These are phyloP conservation scores for Callyntrura sp. DNA, from an alignment of 2,888 invertebrate genomes.

Conservation along the genomic window DNA sequence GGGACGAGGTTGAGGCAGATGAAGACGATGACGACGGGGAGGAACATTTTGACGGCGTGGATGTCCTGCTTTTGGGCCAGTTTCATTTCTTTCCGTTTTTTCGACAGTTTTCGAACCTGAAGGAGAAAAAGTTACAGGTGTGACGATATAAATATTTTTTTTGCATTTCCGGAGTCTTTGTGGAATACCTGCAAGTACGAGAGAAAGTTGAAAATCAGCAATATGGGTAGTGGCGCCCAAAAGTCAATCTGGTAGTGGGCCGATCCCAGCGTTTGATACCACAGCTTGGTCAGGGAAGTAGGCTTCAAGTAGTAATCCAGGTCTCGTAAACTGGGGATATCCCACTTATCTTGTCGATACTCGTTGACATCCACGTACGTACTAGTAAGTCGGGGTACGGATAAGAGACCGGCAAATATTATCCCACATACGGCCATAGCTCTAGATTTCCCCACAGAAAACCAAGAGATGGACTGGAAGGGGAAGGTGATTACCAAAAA, in stretches of 20 bases:
- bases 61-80: neutral
- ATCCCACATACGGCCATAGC: neutral
- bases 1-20: slow-evolving; percentile 2
- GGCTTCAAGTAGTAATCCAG: slow-evolving; percentile 19
- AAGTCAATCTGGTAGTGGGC: slow-evolving; percentile 34
- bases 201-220: slow-evolving; percentile 33
- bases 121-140: neutral
- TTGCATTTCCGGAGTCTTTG: neutral
- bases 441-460: neutral
- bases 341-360: neutral
- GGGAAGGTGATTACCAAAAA: slow-evolving; percentile 7
- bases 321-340: neutral
- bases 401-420: neutral
- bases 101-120: neutral
- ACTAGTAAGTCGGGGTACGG: slow-evolving; percentile 30
- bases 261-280: neutral
- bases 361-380: neutral
- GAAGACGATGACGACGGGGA: neutral
- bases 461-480: neutral
- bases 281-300: neutral
- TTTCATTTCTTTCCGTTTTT: slow-evolving; percentile 12
- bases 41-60: slow-evolving; percentile 33
- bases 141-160: neutral
- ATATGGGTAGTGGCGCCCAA: slow-evolving; percentile 21
- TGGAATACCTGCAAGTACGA: neutral